These are phyloP conservation scores for Dryas iulia DNA, from an alignment of 1,140 invertebrate species.

Conservation along the genomic window DNA sequence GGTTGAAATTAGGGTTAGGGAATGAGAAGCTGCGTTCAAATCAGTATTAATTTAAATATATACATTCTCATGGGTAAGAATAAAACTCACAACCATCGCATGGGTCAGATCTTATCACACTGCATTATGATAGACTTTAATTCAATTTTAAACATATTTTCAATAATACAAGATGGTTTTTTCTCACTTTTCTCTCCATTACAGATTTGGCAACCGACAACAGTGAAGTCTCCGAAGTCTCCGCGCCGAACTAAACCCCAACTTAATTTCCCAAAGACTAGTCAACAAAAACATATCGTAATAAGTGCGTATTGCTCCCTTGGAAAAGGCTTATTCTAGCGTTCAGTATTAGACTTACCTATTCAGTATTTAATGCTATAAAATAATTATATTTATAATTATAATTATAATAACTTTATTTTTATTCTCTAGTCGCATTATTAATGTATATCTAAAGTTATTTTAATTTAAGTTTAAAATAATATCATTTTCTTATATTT, in stretches of 20 bases:
- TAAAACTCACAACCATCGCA: no score
- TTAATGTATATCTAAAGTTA: background rate
- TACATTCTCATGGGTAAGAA: no score
- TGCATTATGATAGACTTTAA: no score
- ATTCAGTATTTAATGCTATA: slow-evolving; percentile 1
- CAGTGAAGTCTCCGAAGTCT: slow-evolving; percentile 47
- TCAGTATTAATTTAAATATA: no score
- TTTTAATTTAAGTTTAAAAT: background rate
- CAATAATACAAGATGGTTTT: no score
- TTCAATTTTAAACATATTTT: no score
- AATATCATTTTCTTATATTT: background rate
- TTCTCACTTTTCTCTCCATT: slow-evolving; percentile 26
- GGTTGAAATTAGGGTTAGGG: no score
- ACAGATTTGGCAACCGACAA: slow-evolving; percentile 54
- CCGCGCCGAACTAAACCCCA: slow-evolving; percentile 43
- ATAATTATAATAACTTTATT: background rate
- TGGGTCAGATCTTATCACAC: no score
- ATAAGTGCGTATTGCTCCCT: slow-evolving; percentile 20
- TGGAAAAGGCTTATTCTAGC: slow-evolving; percentile 53
- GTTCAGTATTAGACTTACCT: slow-evolving; percentile 26
- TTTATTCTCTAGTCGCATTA: background rate
- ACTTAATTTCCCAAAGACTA: slow-evolving; percentile 23
- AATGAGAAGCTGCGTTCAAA: no score
- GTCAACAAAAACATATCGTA: slow-evolving; percentile 39
- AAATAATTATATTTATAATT: background rate